Evolutionary conservation across 1,140 invertebrate genomes (phyloP).

Genomic region (Habropoda laboriosa): DNA sequence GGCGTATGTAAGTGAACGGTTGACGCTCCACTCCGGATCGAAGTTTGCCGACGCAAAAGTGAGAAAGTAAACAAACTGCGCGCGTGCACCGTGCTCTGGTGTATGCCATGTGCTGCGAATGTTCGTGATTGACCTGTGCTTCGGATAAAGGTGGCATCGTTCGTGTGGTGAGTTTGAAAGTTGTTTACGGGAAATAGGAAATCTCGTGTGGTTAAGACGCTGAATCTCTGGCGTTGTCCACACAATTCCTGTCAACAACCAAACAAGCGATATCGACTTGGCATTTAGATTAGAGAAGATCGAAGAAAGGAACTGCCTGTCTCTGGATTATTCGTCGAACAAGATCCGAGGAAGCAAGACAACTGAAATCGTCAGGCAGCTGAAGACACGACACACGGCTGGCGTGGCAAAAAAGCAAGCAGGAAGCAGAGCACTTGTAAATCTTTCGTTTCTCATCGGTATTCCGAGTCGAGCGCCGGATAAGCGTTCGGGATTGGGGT

Average conservation of each 20-base stretch:
- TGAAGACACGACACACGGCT: too few species aligned
- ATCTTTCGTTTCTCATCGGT: constrained; percentile 7
- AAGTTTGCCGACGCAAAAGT: constrained; percentile 6
- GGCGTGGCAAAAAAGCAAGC: too few species aligned
- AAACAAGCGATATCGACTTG: too few species aligned
- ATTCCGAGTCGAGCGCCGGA: not conserved
- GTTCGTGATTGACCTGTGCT: not conserved
- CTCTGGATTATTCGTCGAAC: too few species aligned
- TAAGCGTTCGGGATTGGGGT: not conserved
- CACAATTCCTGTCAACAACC: too few species aligned
- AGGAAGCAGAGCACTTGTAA: constrained; percentile 13
- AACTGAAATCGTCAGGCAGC: too few species aligned
- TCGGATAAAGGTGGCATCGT: not conserved
- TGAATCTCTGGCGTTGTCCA: too few species aligned
- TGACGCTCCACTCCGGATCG: not conserved
- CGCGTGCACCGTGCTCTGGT: not conserved
- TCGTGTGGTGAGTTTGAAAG: not conserved
- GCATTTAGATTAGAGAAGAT: too few species aligned
- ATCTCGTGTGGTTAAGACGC: not conserved
- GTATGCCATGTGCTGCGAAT: not conserved
- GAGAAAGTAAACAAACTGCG: constrained; percentile 41
- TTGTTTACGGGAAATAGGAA: not conserved
- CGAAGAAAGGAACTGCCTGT: too few species aligned
- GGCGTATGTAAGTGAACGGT: not conserved
- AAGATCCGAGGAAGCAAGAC: too few species aligned